Percentiles rank a stretch among this genome's conserved stretches.
Evolutionary conservation across 1,140 invertebrate species (phyloP).

Genomic region (Stegodyphus dumicola): DNA sequence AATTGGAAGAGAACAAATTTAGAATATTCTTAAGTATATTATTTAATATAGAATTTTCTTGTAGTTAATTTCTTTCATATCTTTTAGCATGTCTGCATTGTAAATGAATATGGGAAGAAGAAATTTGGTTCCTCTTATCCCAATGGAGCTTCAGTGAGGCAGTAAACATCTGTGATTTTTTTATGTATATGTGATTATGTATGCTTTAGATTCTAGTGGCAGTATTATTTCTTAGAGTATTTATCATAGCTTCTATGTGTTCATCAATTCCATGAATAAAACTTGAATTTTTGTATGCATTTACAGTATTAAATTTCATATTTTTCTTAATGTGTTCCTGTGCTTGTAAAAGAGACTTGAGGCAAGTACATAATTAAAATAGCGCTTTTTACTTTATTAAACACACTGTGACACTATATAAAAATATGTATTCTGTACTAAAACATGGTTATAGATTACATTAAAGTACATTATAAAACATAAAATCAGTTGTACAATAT

Average conservation of each 20-base stretch:
- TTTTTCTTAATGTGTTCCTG: slow-evolving; percentile 20
- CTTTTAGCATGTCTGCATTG: slow-evolving; percentile 73
- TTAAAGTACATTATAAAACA: too few species aligned
- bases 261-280: slow-evolving; percentile 33
- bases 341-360: too few species aligned
- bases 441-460: too few species aligned
- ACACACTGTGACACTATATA: too few species aligned
- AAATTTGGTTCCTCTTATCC: slow-evolving; percentile 67
- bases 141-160: slow-evolving; percentile 18
- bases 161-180: slow-evolving; percentile 30
- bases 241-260: slow-evolving; percentile 53
- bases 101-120: slow-evolving; percentile 72
- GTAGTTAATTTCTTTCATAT: not conserved
- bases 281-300: slow-evolving; percentile 30
- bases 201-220: slow-evolving; percentile 34
- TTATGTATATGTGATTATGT: slow-evolving; percentile 7
- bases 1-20: too few species aligned
- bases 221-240: slow-evolving; percentile 57
- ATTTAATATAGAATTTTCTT: too few species aligned
- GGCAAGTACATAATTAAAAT: too few species aligned
- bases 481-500: too few species aligned
- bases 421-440: too few species aligned
- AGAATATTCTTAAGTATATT: too few species aligned
- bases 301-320: slow-evolving; percentile 53
- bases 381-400: too few species aligned